These are phyloP conservation scores for Andrena bicolor DNA, from an alignment of 2,888 invertebrate genomes.

Conservation along the genomic window DNA sequence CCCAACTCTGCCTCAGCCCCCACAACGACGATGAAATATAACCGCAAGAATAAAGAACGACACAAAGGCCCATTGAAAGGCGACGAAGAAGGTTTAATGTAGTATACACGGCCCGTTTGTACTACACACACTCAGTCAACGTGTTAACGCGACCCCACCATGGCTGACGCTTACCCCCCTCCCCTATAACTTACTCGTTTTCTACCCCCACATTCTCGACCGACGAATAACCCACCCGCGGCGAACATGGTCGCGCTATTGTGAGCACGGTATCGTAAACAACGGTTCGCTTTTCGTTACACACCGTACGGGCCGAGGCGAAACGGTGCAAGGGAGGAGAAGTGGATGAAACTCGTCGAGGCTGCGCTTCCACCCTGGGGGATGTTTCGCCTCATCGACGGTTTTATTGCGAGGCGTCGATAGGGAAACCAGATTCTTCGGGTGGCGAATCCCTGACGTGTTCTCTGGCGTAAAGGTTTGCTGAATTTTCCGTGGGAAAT, in stretches of 20 bases:
- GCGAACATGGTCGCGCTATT: conserved; percentile 49
- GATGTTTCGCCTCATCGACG: conserved; percentile 36
- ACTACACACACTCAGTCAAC: background rate
- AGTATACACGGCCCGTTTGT: background rate
- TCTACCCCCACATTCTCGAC: conserved; percentile 16
- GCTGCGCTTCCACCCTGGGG: conserved; percentile 1
- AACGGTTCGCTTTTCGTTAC: conserved; percentile 45
- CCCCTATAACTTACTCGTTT: conserved; percentile 37
- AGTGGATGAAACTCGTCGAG: conserved; percentile 32
- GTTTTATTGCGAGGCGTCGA: conserved; percentile 42
- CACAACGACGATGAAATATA: background rate
- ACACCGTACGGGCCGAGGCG: background rate
- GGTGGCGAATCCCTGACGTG: background rate
- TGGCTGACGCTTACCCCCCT: conserved; percentile 16
- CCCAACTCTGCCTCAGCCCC: too few relatives aligned
- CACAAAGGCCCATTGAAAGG: background rate
- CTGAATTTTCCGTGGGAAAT: too few relatives aligned
- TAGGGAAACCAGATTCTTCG: conserved; percentile 17
- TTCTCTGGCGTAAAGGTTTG: background rate
- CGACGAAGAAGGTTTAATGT: conserved; percentile 30
- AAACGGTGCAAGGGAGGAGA: background rate
- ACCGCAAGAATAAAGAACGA: background rate
- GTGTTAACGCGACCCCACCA: conserved; percentile 18
- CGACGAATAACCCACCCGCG: conserved; percentile 49
- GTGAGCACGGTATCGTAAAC: conserved; percentile 60